Percentiles rank a stretch among this genome's conserved stretches.
Evolutionary conservation across 2,888 invertebrate genomes (phyloP).

Genomic region (Leucoma salicis): DNA sequence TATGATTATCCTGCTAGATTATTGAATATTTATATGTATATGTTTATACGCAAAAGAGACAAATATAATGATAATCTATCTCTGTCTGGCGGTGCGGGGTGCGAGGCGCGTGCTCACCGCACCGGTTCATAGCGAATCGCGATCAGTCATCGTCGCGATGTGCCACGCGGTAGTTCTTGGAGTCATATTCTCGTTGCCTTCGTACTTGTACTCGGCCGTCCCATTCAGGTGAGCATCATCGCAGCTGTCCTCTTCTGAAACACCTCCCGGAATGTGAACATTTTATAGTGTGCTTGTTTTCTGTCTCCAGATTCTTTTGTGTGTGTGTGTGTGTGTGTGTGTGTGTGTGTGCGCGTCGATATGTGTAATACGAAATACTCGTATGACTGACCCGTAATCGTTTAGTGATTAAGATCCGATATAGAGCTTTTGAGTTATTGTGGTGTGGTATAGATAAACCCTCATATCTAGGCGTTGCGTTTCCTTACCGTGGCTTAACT

Average conservation of each 20-base stretch:
- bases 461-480: background rate
- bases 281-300: conserved; percentile 4
- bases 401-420: conserved; percentile 2
- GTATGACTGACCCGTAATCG: conserved; percentile 1
- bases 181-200: conserved; percentile 70
- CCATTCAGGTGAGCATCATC: conserved; percentile 68
- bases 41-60: conserved; percentile 20
- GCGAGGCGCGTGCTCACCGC: conserved; percentile 17
- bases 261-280: conserved; percentile 3
- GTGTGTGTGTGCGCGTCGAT: conserved; percentile 2
- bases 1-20: background rate
- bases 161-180: conserved; percentile 74
- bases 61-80: conserved; percentile 14
- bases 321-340: conserved; percentile 5
- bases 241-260: conserved; percentile 6
- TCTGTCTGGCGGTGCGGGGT: conserved; percentile 18
- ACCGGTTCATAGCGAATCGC: conserved; percentile 9
- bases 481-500: conserved; percentile 12
- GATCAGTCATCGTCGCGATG: conserved; percentile 53
- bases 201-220: conserved; percentile 69
- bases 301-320: background rate
- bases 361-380: conserved; percentile 1
- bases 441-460: conserved; percentile 1
- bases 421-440: background rate
- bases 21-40: background rate